Conservation (phyloP, 2,797 vertebrate genomes). For the Periparus ater region DNA sequence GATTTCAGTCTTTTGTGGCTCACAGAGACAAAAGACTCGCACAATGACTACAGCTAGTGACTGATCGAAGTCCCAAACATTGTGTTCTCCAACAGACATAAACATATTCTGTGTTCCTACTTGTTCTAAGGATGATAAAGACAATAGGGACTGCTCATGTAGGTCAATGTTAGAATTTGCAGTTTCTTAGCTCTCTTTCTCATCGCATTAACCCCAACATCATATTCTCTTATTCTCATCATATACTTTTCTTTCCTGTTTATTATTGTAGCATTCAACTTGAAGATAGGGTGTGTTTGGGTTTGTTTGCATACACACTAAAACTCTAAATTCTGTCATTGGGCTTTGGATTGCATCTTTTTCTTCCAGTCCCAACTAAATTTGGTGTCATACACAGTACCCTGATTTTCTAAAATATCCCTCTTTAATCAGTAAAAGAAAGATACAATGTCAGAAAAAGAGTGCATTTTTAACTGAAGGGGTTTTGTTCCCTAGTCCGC, state of each 20-base stretch:
- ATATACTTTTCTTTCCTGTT: no score
- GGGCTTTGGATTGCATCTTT: neutral
- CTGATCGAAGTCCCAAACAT: neutral
- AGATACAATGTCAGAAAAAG: neutral
- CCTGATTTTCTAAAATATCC: neutral
- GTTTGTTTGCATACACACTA: neutral
- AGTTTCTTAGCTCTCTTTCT: neutral
- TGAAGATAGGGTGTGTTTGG: neutral
- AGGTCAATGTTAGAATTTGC: neutral
- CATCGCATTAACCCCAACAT: neutral
- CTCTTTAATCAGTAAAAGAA: neutral
- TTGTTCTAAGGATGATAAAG: neutral
- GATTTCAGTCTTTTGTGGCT: neutral
- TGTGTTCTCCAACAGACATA: neutral
- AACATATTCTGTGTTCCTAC: neutral
- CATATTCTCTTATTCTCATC: no score
- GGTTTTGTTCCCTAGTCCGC: neutral
- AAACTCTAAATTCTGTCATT: neutral
- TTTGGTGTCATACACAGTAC: neutral
- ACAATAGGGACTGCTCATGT: neutral
- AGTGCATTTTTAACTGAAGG: neutral
- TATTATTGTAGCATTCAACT: neutral
- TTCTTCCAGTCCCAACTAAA: neutral
- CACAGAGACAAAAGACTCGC: neutral
- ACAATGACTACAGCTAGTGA: neutral